Percentiles rank a stretch among this genome's conserved stretches.
Conservation (phyloP, 2,113 vertebrate genomes). For the Eurystomus gularis region DNA sequence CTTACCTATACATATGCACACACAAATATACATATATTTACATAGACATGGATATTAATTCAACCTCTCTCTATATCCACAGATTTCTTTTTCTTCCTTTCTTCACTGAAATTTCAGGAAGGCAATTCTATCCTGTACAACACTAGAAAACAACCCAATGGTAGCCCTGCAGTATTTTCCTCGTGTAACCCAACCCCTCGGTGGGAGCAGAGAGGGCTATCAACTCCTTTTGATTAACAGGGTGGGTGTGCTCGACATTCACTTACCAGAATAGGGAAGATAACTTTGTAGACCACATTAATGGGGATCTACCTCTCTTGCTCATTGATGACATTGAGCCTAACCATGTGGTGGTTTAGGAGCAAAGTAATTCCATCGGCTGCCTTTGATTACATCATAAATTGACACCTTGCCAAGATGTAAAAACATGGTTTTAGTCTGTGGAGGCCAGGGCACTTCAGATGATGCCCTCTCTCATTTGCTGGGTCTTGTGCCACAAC, state of each 20-base stretch:
- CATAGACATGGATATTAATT: not conserved
- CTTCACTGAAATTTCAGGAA: not conserved
- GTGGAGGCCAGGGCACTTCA: constrained; percentile 51
- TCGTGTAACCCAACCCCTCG: not conserved
- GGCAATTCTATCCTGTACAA: not conserved
- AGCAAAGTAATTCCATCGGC: constrained; percentile 53
- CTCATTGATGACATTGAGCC: constrained; percentile 54
- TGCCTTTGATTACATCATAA: constrained; percentile 77
- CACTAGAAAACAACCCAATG: not conserved
- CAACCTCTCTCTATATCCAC: fast-evolving
- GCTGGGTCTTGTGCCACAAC: constrained; percentile 50
- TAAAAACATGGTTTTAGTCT: constrained; percentile 64
- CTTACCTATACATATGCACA: fast-evolving
- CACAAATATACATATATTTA: not conserved
- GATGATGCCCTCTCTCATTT: constrained; percentile 57
- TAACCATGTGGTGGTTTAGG: constrained; percentile 47
- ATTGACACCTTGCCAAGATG: constrained; percentile 72
- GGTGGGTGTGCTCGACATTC: not conserved
- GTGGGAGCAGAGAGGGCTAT: not conserved
- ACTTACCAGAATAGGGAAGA: constrained; percentile 68
- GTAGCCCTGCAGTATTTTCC: not conserved
- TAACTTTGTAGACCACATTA: constrained; percentile 59
- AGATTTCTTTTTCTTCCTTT: not conserved
- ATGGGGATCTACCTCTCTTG: constrained; percentile 56
- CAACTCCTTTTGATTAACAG: constrained; percentile 55